These are phyloP conservation scores for Ceryle rudis DNA, from an alignment of 2,797 vertebrate genomes.

Conservation along the genomic window DNA sequence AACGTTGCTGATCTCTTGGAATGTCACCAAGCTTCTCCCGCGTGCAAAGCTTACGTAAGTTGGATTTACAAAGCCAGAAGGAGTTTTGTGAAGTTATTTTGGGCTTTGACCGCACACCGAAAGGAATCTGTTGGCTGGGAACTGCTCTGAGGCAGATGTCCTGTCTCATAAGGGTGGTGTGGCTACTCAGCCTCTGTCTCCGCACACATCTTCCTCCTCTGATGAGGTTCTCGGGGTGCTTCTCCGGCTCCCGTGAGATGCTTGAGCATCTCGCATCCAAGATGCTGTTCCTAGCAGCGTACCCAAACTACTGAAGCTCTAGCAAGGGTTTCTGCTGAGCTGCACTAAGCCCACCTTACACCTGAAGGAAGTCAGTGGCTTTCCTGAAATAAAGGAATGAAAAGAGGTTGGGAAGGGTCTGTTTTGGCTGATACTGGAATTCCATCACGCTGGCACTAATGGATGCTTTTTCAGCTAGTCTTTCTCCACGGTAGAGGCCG, in stretches of 20 bases:
- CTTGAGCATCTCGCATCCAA: background rate
- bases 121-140: background rate
- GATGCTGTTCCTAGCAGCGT: background rate
- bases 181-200: rapidly evolving
- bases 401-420: background rate
- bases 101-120: rapidly evolving
- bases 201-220: background rate
- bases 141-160: background rate
- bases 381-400: background rate
- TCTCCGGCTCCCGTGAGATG: background rate
- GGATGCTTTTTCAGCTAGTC: background rate
- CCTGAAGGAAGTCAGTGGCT: background rate
- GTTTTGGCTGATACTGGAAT: background rate
- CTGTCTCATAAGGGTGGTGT: rapidly evolving
- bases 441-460: rapidly evolving
- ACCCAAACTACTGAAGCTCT: background rate
- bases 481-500: rapidly evolving
- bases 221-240: background rate
- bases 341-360: rapidly evolving
- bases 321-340: background rate
- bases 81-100: background rate
- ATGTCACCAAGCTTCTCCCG: background rate
- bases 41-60: rapidly evolving
- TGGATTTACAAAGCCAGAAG: background rate
- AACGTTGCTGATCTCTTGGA: background rate